Evolutionary conservation across 2,113 vertebrate genomes (phyloP).

Genomic region (Reinhardtius hippoglossoides): DNA sequence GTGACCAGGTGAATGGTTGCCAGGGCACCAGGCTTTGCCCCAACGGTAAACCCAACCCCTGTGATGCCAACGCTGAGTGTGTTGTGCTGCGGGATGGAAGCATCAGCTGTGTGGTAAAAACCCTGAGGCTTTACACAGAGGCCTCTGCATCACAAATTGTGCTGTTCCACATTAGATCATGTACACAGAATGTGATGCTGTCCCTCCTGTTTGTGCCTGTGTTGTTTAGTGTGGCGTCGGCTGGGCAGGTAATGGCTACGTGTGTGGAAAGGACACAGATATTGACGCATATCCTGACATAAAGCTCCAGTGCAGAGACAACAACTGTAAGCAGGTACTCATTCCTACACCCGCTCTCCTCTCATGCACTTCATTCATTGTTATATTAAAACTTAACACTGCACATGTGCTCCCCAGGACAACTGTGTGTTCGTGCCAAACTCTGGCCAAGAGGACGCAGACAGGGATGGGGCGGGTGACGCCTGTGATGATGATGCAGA

Average conservation of each 20-base stretch:
- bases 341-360: neutral
- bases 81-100: conserved; percentile 88
- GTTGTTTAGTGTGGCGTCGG: conserved; percentile 89
- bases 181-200: neutral
- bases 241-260: conserved; percentile 94
- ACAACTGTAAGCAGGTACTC: conserved; percentile 88
- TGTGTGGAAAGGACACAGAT: conserved; percentile 94
- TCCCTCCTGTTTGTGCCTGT: conserved; percentile 22
- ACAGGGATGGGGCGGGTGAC: conserved; percentile 90
- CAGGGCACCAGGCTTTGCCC: conserved; percentile 84
- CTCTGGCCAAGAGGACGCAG: conserved; percentile 97
- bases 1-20: conserved; percentile 91
- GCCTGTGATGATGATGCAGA: conserved; percentile 95
- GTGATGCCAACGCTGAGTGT: conserved; percentile 89
- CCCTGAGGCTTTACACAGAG: neutral
- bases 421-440: conserved; percentile 96
- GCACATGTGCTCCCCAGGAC: conserved; percentile 83
- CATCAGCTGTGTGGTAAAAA: conserved; percentile 88
- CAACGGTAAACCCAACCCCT: conserved; percentile 88
- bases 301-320: conserved; percentile 86
- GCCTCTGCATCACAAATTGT: neutral
- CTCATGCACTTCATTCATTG: neutral
- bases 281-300: conserved; percentile 94
- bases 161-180: neutral
- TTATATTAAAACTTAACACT: neutral